These are phyloP conservation scores for Himalopsyche japonica DNA, from an alignment of 2,888 invertebrate species.

Conservation along the genomic window DNA sequence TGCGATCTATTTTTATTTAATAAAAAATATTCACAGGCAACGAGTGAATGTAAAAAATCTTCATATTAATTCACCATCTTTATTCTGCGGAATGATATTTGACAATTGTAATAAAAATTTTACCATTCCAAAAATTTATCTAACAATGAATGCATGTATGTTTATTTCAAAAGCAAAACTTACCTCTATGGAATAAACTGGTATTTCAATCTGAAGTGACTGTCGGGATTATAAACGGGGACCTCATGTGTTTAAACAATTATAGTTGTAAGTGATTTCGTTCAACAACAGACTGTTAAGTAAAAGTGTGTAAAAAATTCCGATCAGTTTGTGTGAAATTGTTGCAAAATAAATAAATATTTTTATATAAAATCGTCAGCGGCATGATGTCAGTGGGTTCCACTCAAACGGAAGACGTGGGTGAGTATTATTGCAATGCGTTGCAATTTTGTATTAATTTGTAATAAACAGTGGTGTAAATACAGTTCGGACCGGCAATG, in stretches of 20 bases:
- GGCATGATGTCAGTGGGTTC: conserved; percentile 26
- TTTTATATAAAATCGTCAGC: neutral
- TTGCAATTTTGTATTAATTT: neutral
- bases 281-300: neutral
- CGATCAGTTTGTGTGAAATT: neutral
- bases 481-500: too few species aligned
- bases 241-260: neutral
- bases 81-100: too few species aligned
- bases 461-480: too few species aligned
- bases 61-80: too few species aligned
- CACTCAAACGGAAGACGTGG: conserved; percentile 39
- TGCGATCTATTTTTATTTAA: too few species aligned
- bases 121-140: too few species aligned
- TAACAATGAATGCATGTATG: too few species aligned
- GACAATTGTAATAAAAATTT: too few species aligned
- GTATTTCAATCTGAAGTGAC: neutral
- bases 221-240: neutral
- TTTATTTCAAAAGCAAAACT: too few species aligned
- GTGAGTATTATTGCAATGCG: conserved; percentile 21
- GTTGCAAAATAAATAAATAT: neutral
- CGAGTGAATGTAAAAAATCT: too few species aligned
- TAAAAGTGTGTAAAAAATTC: neutral
- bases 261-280: neutral
- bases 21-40: too few species aligned
- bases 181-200: too few species aligned